Evolutionary conservation across 2,888 invertebrate species (phyloP).

Genomic region (Agrochola lychnidis): DNA sequence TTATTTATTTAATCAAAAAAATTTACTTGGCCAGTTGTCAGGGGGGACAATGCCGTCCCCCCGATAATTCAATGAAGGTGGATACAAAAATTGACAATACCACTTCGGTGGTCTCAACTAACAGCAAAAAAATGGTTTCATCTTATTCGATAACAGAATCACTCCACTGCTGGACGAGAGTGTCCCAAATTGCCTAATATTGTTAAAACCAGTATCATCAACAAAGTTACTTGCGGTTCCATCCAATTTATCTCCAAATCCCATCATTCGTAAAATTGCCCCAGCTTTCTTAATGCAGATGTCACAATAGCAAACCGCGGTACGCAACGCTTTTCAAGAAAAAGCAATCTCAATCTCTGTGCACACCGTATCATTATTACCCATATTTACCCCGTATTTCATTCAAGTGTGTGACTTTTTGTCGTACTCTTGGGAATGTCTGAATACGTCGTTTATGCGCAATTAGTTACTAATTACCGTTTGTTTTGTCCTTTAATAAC

Average conservation of each 20-base stretch:
- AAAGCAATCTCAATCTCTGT: constrained; percentile 57
- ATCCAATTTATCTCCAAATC: constrained; percentile 29
- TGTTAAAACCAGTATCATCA: constrained; percentile 1
- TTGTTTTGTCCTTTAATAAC: constrained; percentile 81
- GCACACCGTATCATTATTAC: constrained; percentile 48
- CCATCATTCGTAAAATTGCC: constrained; percentile 39
- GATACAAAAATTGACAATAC: constrained; percentile 8
- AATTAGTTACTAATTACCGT: constrained; percentile 84
- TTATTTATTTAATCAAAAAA: too few relatives aligned
- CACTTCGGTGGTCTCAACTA: neutral
- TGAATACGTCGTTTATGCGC: constrained; percentile 84
- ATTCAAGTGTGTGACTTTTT: constrained; percentile 71
- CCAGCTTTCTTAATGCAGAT: constrained; percentile 45
- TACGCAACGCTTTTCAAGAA: constrained; percentile 44
- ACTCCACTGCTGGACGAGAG: neutral
- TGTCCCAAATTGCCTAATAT: neutral
- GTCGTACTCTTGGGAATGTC: constrained; percentile 77
- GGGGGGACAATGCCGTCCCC: too few relatives aligned
- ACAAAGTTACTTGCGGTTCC: constrained; percentile 19
- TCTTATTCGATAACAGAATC: neutral
- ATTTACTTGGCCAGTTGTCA: too few relatives aligned
- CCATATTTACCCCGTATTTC: constrained; percentile 66
- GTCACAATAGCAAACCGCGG: constrained; percentile 44
- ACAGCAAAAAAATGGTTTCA: neutral
- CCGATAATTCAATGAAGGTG: constrained; percentile 6